Evolutionary conservation across 2,797 vertebrate genomes (phyloP), one percentile per base, ranked within the genome.

Genomic region (Takifugu rubripes): DNA sequence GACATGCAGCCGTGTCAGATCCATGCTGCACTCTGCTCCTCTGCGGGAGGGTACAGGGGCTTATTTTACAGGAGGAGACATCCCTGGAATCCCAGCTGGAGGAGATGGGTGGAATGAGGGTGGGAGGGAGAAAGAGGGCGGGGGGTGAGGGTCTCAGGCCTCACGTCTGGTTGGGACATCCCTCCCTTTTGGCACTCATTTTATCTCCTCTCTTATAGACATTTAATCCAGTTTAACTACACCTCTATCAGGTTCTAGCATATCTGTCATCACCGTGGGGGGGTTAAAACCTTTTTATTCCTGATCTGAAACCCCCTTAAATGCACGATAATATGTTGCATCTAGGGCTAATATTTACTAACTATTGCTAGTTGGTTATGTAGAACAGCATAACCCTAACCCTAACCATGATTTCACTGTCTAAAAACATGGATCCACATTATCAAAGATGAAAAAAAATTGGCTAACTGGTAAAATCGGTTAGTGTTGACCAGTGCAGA

Each of bases 31-130:
- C 84, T 94, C 86, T 91, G 77, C 64, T 70, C 55, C 72, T 57
- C 53, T 17, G 47, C 48, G 68, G 65, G 71, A 68, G 16, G 49
- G 77, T 70, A 78, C 79, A 56, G 64, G 67, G 59, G 77, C 82
- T 91, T 90, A 89, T 90, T 90, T 92, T 89, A 90, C 86, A 65
- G 25, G 71, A 71, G 61, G 79, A 94, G 91, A 91, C 91, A 96
- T 98, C 92, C 91, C 86, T 87, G 92, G 94, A 94, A 96, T 95
- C 89, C 83, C 84, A 84, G 88, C 56, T 62, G 43, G 60, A 64
- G 54, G 76, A 9, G 57, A 36, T 64, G 56, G 51, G 52, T 49
- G 67, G 49, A 55, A 47, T 54, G 51, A 42, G 29, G 36, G 49
- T 31, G 49, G 31, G n/a, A 44, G 33, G 21, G 36, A 14, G 36